phyloP scores from a whole-genome alignment of 2,888 invertebrate species.

The Cheilosia grossa region DNA sequence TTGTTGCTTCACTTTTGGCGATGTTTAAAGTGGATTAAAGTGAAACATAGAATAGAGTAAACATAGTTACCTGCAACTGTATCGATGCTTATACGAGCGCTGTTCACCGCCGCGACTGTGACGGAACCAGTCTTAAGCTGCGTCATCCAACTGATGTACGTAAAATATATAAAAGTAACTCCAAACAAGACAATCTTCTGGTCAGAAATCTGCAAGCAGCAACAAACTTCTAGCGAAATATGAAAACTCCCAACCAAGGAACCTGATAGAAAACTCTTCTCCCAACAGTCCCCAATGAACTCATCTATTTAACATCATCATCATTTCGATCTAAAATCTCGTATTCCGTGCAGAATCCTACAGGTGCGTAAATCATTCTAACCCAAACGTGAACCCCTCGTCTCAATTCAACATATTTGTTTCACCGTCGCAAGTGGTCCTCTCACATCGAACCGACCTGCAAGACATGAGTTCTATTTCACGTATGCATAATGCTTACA shows the following conservation, averaged over 20 bases:
- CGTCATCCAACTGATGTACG: too few species aligned
- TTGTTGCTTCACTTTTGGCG: too few species aligned
- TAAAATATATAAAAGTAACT: too few species aligned
- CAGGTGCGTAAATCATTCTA: constrained; percentile 68
- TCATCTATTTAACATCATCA: constrained; percentile 23
- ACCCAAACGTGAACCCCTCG: constrained; percentile 55
- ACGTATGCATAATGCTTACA: constrained; percentile 53
- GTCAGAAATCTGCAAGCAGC: too few species aligned
- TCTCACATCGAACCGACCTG: constrained; percentile 16
- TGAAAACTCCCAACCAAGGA: background rate
- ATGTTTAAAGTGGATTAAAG: too few species aligned
- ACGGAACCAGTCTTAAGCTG: too few species aligned
- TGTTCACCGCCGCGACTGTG: too few species aligned
- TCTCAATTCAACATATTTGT: constrained; percentile 19
- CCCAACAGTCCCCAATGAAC: background rate
- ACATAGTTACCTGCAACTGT: too few species aligned
- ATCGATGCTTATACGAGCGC: too few species aligned
- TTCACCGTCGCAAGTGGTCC: constrained; percentile 9
- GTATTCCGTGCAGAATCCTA: constrained; percentile 60
- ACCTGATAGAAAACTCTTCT: background rate
- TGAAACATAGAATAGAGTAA: too few species aligned
- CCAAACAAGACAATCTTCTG: background rate
- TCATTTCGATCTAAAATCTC: constrained; percentile 19
- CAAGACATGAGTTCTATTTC: constrained; percentile 58
- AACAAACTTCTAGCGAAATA: background rate